Base-by-base conservation (phyloP, 1,140 invertebrate genomes). In the Chrysopa pallens region DNA sequence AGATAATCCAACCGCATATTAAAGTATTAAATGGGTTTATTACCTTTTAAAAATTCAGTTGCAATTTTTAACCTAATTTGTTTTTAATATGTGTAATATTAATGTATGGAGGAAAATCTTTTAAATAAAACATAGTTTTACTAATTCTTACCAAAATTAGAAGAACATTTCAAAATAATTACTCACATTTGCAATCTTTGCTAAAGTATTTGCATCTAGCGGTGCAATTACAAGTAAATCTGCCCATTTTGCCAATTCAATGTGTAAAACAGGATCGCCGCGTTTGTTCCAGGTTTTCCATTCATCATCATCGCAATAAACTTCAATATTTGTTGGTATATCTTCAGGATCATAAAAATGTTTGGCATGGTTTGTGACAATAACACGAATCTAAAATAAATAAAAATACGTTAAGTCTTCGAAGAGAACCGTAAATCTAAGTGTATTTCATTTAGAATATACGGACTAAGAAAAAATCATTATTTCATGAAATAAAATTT, bases 241-340 rank as follows among this genome's bases (percentile, higher is more conserved):
- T 0, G 95, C 94, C 92, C 92, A 97, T 61, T 93, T 91, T 7
- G 80, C 75, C 5, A 99, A 66, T 48, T 98, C 90, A 49, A 99
- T 96, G 56, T 99, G 96, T 0, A 98, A 55, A 0, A 99, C 86
- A 6, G 92, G 91, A 73, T 99, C 95, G 0, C 87, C 87, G 49
- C 91, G 68, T 36, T 75, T 71, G 43, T 79, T 76, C 94, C 94
- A 98, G n/a, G 69, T 65, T 1, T 69, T 63, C 94, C 95, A 98
- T 67, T 98, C 95, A 52, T 85, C 79, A 13, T 72, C 67, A 64
- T 98, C 93, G 17, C 72, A 74, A 38, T 78, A 74, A 13, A 94
- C 58, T 51, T 71, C 64, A 35, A 75, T 68, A 6, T 66, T 55
- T 5, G 62, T 29, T 1, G 75, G 66, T 31, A 91, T 44, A 23